Base-by-base conservation (phyloP, 2,888 invertebrate genomes). In the Limnephilus rhombicus region DNA sequence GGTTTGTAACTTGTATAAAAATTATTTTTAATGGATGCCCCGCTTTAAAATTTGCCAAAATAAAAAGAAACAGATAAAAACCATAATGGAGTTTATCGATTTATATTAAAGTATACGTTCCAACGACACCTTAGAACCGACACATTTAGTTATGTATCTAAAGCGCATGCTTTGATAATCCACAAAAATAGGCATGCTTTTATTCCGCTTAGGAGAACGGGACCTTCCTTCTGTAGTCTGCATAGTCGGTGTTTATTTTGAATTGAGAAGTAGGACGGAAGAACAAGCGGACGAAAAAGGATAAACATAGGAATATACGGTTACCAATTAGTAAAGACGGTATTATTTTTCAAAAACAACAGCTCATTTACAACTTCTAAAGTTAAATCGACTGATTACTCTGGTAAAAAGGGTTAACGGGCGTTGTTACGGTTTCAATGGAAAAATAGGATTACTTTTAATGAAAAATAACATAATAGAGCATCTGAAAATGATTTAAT, bases 301-400 rank as follows among this genome's bases (percentile, higher is more conserved):
- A 68, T 68, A 18, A 68, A 80, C 31, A 15, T n/a, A 34, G 29
- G 88, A 41, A 89, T 89, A 89, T 89, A 80, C 34, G 29, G 80
- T 89, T 89, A 89, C 88, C 88, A 89, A 89, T 89, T 89, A 89
- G 88, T 24, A 41, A 89, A 37, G 53, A 15, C n/a, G 13, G 88
- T 37, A 80, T 89, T 89, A 80, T 89, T 89, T 89, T 89, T 24
- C 80, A 80, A 89, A 89, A 89, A 68, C 45, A 86, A 86, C 49
- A 86, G 45, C 86, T 86, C 86, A 86, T 86, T 86, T 86, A n/a
- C 24, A 86, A 53, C 5, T 29, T 31, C n/a, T 5, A 86, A 53
- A 86, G 53, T 86, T 53, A n/a, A 34, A 85, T 41, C 85, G 41
- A 41, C 31, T 82, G 34, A 37, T 85, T 85, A 85, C 68, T 68